These are phyloP conservation scores for Myrmecobius fasciatus DNA, from an alignment of 2,113 vertebrate genomes.

Conservation along the genomic window DNA sequence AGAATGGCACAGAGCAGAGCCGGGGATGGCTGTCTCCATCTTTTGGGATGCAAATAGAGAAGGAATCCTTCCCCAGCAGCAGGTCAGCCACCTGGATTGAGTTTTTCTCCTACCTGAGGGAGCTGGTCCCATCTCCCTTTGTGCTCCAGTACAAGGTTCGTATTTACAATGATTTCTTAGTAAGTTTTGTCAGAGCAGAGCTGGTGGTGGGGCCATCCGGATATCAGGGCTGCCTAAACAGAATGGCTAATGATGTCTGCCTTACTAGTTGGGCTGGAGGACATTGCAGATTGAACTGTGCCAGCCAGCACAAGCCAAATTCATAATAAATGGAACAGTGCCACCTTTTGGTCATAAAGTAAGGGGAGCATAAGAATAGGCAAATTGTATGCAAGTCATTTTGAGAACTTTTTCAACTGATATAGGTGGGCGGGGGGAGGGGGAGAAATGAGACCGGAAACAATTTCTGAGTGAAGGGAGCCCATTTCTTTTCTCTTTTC, in stretches of 20 bases:
- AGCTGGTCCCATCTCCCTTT: slow-evolving; percentile 58
- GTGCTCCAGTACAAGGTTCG: slow-evolving; percentile 62
- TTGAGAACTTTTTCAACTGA: slow-evolving; percentile 29
- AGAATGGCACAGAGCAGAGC: slow-evolving; percentile 4
- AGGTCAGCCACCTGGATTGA: slow-evolving; percentile 54
- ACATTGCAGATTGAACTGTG: slow-evolving; percentile 19
- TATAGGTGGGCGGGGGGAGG: slow-evolving; percentile 10
- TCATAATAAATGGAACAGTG: slow-evolving; percentile 82
- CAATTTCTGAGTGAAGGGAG: slow-evolving; percentile 39
- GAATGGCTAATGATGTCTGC: slow-evolving; percentile 75
- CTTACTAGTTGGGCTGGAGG: slow-evolving; percentile 69
- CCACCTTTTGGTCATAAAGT: slow-evolving; percentile 81
- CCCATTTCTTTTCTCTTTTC: slow-evolving; percentile 2
- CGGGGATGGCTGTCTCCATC: slow-evolving; percentile 46
- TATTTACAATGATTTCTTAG: slow-evolving; percentile 70
- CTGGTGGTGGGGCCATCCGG: slow-evolving; percentile 66
- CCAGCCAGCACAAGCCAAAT: background rate
- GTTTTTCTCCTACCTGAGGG: slow-evolving; percentile 47
- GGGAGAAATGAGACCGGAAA: background rate
- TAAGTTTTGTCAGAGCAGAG: slow-evolving; percentile 68
- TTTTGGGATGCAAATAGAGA: slow-evolving; percentile 69
- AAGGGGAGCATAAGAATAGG: background rate
- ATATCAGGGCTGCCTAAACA: slow-evolving; percentile 63
- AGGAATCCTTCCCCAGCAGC: slow-evolving; percentile 54
- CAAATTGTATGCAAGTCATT: background rate